Evolutionary conservation across 2,113 vertebrate species (phyloP).

Genomic region (Oncorhynchus masou): DNA sequence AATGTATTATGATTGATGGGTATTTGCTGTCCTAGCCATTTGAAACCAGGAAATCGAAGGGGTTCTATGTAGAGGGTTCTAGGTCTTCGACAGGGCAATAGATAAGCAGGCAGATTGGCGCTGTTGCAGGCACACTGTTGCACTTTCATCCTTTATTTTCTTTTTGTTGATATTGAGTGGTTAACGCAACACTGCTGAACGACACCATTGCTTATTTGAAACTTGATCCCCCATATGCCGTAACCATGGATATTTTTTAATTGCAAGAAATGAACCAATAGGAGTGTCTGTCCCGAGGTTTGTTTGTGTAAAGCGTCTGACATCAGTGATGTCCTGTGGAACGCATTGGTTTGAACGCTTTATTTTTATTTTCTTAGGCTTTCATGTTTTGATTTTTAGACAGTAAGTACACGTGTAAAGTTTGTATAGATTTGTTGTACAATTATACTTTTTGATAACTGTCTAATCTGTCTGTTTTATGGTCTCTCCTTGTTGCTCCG

Average conservation of each 20-base stretch:
- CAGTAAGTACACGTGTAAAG: slow-evolving; percentile 84
- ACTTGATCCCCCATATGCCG: slow-evolving; percentile 4
- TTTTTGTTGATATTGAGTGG: slow-evolving; percentile 29
- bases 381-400: slow-evolving; percentile 75
- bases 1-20: slow-evolving; percentile 46
- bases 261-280: slow-evolving; percentile 80
- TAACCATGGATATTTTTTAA: slow-evolving; percentile 29
- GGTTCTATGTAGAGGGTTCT: slow-evolving; percentile 10
- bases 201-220: slow-evolving; percentile 37
- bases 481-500: slow-evolving; percentile 21
- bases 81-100: neutral
- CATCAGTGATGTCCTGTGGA: slow-evolving; percentile 98
- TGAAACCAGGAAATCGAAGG: slow-evolving; percentile 28
- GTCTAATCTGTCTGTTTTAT: slow-evolving; percentile 39
- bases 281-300: slow-evolving; percentile 69
- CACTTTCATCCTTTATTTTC: slow-evolving; percentile 63
- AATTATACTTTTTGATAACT: slow-evolving; percentile 81
- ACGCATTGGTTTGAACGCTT: slow-evolving; percentile 82
- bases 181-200: slow-evolving; percentile 47
- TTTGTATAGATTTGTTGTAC: slow-evolving; percentile 95
- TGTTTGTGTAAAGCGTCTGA: slow-evolving; percentile 92
- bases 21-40: slow-evolving; percentile 55
- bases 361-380: slow-evolving; percentile 93
- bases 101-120: slow-evolving; percentile 25
- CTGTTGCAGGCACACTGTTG: slow-evolving; percentile 46